phyloP scores from a whole-genome alignment of 2,888 invertebrate species.

The Pinctada fucata region DNA sequence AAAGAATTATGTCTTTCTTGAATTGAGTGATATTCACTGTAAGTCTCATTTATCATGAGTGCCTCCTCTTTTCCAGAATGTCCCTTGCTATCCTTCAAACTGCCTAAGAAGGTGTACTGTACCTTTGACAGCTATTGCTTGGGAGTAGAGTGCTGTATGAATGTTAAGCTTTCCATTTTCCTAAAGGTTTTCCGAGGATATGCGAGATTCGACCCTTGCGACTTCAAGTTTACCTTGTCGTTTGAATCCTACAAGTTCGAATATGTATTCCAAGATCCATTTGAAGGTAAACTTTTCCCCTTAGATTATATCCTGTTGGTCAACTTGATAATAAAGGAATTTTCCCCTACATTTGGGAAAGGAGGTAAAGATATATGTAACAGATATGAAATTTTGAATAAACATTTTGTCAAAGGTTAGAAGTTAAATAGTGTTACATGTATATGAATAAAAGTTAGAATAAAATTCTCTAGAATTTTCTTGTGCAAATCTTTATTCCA shows the following conservation, averaged over 20 bases:
- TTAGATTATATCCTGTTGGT: not conserved
- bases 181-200: slow-evolving; percentile 58
- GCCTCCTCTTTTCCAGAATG: slow-evolving; percentile 50
- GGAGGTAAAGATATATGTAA: too few species aligned
- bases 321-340: too few species aligned
- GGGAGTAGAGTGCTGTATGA: slow-evolving; percentile 63
- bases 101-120: slow-evolving; percentile 60
- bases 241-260: slow-evolving; percentile 44
- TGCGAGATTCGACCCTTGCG: slow-evolving; percentile 56
- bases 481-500: too few species aligned
- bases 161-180: slow-evolving; percentile 59
- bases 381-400: too few species aligned
- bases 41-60: too few species aligned
- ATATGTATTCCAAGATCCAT: slow-evolving; percentile 29
- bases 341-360: too few species aligned
- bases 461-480: too few species aligned
- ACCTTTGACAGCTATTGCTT: slow-evolving; percentile 59
- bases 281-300: slow-evolving; percentile 25
- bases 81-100: slow-evolving; percentile 49
- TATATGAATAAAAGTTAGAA: too few species aligned
- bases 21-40: too few species aligned
- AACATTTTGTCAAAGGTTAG: too few species aligned
- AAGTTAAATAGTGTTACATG: too few species aligned
- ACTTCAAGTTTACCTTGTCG: slow-evolving; percentile 50
- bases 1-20: too few species aligned